A percentile compares a stretch with the other conserved stretches of the same genome.
These are phyloP conservation scores for Spinus olivaceus DNA, from an alignment of 2,797 vertebrate genomes.

Conservation along the genomic window DNA sequence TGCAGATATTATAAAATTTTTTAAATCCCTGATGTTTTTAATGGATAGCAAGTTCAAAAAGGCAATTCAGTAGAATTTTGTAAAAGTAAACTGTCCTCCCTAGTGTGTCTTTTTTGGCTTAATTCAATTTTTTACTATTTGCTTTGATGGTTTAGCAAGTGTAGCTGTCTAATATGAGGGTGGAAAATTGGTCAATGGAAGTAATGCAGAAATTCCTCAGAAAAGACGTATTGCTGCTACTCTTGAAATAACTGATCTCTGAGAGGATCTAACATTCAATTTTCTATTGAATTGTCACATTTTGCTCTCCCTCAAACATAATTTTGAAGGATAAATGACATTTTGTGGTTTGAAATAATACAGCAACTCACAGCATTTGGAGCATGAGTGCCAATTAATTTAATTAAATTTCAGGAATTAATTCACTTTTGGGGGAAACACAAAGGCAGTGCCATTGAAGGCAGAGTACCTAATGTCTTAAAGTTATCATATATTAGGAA, in stretches of 20 bases:
- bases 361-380: accelerated
- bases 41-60: background rate
- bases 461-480: background rate
- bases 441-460: background rate
- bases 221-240: background rate
- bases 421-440: background rate
- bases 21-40: background rate
- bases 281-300: background rate
- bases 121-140: background rate
- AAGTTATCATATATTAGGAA: background rate
- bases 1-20: background rate
- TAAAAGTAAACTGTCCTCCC: background rate
- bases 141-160: background rate
- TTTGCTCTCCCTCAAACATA: background rate
- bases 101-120: background rate
- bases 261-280: background rate
- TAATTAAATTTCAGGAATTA: background rate
- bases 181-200: background rate
- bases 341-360: background rate
- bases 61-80: background rate
- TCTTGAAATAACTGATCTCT: background rate
- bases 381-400: background rate
- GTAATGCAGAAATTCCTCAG: background rate
- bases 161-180: background rate
- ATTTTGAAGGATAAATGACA: background rate